Evolutionary conservation across 2,888 invertebrate genomes (phyloP).

Genomic region (Agrotis clavis): DNA sequence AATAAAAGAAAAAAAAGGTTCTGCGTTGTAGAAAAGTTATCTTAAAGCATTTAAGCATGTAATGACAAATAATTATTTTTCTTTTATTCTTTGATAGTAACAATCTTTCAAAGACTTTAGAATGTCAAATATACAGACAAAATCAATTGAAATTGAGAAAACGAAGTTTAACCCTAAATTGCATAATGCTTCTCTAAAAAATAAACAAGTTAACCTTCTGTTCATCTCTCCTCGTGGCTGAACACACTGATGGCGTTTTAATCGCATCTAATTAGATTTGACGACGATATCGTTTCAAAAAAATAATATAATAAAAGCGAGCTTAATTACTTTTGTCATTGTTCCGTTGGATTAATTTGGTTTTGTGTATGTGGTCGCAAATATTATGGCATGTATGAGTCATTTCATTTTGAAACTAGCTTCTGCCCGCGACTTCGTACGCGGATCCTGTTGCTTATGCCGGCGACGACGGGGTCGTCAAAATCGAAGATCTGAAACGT

Average conservation of each 20-base stretch:
- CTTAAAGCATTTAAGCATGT: too few relatives aligned
- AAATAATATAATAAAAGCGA: constrained; percentile 69
- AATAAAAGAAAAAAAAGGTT: too few relatives aligned
- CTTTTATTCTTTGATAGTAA: too few relatives aligned
- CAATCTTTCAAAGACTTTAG: too few relatives aligned
- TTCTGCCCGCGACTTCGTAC: too few relatives aligned
- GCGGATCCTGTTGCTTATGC: too few relatives aligned
- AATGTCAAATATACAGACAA: too few relatives aligned
- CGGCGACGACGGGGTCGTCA: too few relatives aligned
- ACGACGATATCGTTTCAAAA: constrained; percentile 74
- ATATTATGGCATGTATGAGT: constrained; percentile 1
- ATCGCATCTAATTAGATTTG: constrained; percentile 82
- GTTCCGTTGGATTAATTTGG: constrained; percentile 46
- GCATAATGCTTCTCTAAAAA: background rate
- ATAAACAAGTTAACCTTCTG: constrained; percentile 44
- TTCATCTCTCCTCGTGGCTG: background rate
- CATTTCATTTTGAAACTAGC: too few relatives aligned
- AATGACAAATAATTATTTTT: too few relatives aligned
- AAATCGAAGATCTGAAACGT: too few relatives aligned
- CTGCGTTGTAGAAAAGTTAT: too few relatives aligned
- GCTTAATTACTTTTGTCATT: constrained; percentile 49
- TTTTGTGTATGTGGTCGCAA: constrained; percentile 31
- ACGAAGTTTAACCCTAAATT: background rate
- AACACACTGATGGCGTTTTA: constrained; percentile 75
- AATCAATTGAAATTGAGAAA: background rate